These are phyloP conservation scores for Dryocosmus kuriphilus DNA, from an alignment of 2,888 invertebrate genomes.

Conservation along the genomic window DNA sequence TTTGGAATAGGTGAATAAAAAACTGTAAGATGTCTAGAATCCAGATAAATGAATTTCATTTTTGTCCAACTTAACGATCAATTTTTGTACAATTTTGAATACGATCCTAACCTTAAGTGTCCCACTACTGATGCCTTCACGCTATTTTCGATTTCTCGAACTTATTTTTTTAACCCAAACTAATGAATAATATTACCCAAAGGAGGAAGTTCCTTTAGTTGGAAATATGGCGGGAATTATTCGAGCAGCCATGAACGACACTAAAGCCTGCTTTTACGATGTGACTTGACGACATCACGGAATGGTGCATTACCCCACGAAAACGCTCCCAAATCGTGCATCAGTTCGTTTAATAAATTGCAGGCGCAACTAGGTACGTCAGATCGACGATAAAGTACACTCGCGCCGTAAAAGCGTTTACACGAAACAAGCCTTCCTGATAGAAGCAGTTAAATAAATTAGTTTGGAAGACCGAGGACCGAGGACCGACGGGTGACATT, in stretches of 20 bases:
- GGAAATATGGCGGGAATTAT: not conserved
- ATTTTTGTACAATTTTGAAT: no score
- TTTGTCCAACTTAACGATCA: no score
- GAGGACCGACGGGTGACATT: not conserved
- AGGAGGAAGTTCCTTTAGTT: not conserved
- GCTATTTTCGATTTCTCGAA: no score
- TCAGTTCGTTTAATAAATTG: constrained; percentile 25
- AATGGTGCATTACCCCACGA: not conserved
- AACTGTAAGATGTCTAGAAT: no score
- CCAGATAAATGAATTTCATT: no score
- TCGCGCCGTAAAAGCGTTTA: constrained; percentile 20
- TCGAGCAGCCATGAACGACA: not conserved
- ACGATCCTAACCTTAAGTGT: no score
- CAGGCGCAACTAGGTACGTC: constrained; percentile 7
- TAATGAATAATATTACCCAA: not conserved
- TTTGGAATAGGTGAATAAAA: no score
- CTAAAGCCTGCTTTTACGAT: constrained; percentile 21
- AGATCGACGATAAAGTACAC: constrained; percentile 24
- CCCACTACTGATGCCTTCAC: no score
- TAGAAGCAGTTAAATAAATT: constrained; percentile 26
- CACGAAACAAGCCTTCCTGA: not conserved
- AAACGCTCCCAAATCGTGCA: constrained; percentile 18
- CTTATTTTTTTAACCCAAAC: not conserved
- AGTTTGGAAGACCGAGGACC: constrained; percentile 7
- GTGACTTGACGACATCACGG: constrained; percentile 15